These are phyloP conservation scores for Leucophenga montana DNA, from an alignment of 2,888 invertebrate genomes.

Conservation along the genomic window DNA sequence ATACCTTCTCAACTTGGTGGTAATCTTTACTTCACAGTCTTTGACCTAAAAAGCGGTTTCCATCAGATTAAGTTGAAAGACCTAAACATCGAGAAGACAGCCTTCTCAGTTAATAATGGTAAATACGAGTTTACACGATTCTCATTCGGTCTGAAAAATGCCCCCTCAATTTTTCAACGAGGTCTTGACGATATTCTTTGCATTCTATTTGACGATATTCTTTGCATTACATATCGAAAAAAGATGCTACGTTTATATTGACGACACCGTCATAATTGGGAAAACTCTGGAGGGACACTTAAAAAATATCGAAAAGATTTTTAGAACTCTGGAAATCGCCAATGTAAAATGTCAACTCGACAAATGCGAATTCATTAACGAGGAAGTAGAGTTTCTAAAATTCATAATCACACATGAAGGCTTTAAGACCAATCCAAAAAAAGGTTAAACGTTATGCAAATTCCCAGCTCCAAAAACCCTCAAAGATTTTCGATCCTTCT, in stretches of 20 bases:
- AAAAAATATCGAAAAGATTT: slow-evolving; percentile 4
- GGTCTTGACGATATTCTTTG: slow-evolving; percentile 21
- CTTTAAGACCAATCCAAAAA: slow-evolving; percentile 52
- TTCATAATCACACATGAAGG: slow-evolving; percentile 50
- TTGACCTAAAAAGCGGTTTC: background rate
- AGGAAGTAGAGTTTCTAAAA: slow-evolving; percentile 57
- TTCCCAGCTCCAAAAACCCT: slow-evolving; percentile 42
- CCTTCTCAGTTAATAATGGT: slow-evolving; percentile 22
- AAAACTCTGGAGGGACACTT: background rate
- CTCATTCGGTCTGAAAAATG: slow-evolving; percentile 22
- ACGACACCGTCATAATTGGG: slow-evolving; percentile 10
- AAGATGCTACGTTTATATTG: slow-evolving; percentile 22
- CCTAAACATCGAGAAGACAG: slow-evolving; percentile 24
- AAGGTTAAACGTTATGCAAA: slow-evolving; percentile 43
- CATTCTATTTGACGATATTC: slow-evolving; percentile 41
- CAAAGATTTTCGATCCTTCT: slow-evolving; percentile 37
- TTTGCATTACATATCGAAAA: slow-evolving; percentile 17
- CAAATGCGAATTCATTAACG: slow-evolving; percentile 21
- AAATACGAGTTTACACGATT: slow-evolving; percentile 26
- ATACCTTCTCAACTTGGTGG: background rate
- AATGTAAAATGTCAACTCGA: slow-evolving; percentile 20
- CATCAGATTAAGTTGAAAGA: slow-evolving; percentile 21
- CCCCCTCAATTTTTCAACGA: slow-evolving; percentile 22
- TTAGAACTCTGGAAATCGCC: slow-evolving; percentile 13
- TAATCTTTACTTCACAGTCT: background rate